phyloP scores from a whole-genome alignment of 2,113 vertebrate species.

The Lycaon pictus region DNA sequence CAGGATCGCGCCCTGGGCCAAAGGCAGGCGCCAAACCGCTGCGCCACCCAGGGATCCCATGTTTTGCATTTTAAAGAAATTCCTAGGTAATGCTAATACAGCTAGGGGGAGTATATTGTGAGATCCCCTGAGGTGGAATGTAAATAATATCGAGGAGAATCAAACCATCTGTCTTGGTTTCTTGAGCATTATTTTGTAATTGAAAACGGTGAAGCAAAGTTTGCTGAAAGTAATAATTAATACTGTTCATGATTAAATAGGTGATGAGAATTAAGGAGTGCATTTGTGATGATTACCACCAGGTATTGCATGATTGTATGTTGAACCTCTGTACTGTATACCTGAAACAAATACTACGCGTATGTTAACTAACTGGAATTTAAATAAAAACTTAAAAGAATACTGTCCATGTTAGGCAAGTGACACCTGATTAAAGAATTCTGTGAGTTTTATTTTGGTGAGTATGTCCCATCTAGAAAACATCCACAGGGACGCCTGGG shows the following conservation, averaged over 20 bases:
- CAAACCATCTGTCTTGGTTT: not conserved
- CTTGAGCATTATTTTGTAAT: slow-evolving; percentile 37
- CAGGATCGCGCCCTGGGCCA: too few relatives aligned
- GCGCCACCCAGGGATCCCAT: too few relatives aligned
- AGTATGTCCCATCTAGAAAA: not conserved
- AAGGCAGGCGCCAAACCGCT: too few relatives aligned
- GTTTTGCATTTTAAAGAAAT: slow-evolving; percentile 45
- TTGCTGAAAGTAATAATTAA: slow-evolving; percentile 27
- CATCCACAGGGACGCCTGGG: not conserved
- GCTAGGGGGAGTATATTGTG: not conserved
- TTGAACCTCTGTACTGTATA: too few relatives aligned
- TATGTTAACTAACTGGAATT: not conserved
- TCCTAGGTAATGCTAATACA: not conserved
- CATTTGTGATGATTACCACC: not conserved
- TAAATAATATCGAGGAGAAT: not conserved
- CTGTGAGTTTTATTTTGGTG: not conserved
- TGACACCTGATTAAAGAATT: not conserved
- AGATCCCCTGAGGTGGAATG: not conserved
- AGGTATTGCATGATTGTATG: not conserved
- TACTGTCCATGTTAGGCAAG: not conserved
- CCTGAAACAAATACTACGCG: not conserved
- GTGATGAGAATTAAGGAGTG: not conserved
- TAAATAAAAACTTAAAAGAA: not conserved
- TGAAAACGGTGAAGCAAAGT: slow-evolving; percentile 30
- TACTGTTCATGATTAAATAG: not conserved